Percentiles rank a stretch among this genome's conserved stretches.
phyloP scores from a whole-genome alignment of 2,113 vertebrate genomes.

The Amphiprion ocellaris region DNA sequence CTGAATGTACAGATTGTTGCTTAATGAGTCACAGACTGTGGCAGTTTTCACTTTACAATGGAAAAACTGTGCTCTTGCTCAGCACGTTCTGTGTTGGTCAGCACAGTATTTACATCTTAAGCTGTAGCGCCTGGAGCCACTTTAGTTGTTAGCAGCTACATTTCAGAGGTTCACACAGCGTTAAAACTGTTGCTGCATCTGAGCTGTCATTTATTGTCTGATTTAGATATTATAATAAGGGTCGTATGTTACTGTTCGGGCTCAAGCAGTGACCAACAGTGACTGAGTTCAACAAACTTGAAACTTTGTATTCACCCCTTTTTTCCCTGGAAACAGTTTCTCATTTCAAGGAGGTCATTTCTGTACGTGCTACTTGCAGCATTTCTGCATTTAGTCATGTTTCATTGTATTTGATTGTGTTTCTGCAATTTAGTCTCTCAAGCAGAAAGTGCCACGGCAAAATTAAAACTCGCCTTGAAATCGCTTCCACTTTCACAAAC shows the following conservation, averaged over 20 bases:
- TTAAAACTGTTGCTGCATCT: neutral
- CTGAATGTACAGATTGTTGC: neutral
- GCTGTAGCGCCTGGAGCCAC: neutral
- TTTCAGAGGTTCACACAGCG: neutral
- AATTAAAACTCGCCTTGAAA: neutral
- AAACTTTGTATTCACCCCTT: neutral
- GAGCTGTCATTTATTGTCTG: neutral
- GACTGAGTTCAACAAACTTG: neutral
- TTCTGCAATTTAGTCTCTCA: neutral
- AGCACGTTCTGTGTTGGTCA: neutral
- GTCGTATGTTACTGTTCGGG: neutral
- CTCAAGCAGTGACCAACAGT: neutral
- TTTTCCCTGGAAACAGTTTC: neutral
- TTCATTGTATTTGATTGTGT: neutral
- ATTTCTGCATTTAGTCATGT: neutral
- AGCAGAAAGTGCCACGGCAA: neutral
- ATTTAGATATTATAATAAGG: too few species aligned
- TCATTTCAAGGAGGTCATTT: neutral
- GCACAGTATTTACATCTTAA: neutral
- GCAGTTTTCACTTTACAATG: neutral
- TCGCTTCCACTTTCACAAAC: neutral
- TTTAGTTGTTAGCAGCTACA: neutral
- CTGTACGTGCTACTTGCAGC: too few species aligned
- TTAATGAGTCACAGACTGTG: neutral
- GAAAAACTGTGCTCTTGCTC: neutral